Conservation (phyloP, 2,113 vertebrate species). For the Chaetorhynchus papuensis region DNA sequence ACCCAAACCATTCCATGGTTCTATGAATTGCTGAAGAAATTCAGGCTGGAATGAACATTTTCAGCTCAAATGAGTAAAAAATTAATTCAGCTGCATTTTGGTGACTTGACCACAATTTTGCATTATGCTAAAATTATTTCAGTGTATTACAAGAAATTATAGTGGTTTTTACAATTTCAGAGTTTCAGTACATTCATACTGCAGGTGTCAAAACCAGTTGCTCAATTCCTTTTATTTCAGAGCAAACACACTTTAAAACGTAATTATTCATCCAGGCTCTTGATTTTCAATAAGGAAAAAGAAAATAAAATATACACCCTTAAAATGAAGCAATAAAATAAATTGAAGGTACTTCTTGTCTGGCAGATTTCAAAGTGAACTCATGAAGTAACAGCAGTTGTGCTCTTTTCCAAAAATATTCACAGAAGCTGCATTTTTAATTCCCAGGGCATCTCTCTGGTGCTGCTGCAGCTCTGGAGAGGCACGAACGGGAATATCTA, state of each 20-base stretch:
- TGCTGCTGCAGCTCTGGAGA: background rate
- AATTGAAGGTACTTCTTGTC: background rate
- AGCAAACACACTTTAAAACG: background rate
- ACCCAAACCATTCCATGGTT: background rate
- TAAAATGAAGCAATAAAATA: background rate
- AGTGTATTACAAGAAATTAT: background rate
- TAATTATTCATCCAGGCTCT: background rate
- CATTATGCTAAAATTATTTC: background rate
- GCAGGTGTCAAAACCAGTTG: background rate
- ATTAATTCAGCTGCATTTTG: background rate
- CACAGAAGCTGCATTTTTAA: background rate
- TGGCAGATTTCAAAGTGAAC: background rate
- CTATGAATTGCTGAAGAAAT: background rate
- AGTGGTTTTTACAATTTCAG: background rate
- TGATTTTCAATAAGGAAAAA: background rate
- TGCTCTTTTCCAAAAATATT: background rate
- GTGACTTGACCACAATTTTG: background rate
- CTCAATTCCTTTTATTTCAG: background rate
- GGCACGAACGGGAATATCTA: background rate
- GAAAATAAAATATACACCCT: background rate
- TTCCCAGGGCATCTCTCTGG: background rate
- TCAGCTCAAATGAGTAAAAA: background rate
- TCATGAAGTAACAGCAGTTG: background rate
- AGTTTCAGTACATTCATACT: background rate
- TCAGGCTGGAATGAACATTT: background rate